Evolutionary conservation across 2,113 vertebrate genomes (phyloP), one percentile per base, ranked within the genome.

Genomic region (Lepidothrix coronata): DNA sequence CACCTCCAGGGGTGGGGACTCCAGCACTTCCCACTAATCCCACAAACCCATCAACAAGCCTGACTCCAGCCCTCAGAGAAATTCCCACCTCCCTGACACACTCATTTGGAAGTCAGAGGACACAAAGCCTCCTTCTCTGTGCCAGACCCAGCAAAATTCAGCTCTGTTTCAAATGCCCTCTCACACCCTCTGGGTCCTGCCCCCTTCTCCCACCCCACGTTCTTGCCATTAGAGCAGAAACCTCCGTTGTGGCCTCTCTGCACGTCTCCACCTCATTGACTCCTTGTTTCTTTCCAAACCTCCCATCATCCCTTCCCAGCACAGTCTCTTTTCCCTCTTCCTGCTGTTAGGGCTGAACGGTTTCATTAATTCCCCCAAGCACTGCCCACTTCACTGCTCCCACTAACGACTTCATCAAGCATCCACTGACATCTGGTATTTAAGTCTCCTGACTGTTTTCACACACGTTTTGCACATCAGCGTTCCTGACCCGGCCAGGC

Each of bases 341-440:
- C 51, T 2, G 31, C 35, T 0, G 52, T 83, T 52, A 39, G 89
- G 93, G 77, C 77, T 72, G 81, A 85, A 6, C 0, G 15, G 4
- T 70, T 76, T n/a, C 91, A 79, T 66, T n/a, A 79, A 89, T 78
- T 61, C 81, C 96, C 76, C 70, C 57, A 11, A 81, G 86, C n/a
- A 1, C 70, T 91, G 89, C 81, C 91, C 89, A 87, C 86, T 78
- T 72, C 89, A 61, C 76, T 41, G 94, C 89, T 49, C 63, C 49
- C 68, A 8, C 72, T 93, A 91, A 95, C 8, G 72, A 63, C 83
- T 46, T 88, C 88, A 92, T 90, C 82, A 17, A 73, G 71, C 91
- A 80, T 37, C 75, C 43, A 1, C 73, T 61, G 80, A 39, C 75
- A 62, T 33, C 85, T 80, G 85, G 22, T 58, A 48, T 37, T 76